A percentile compares a stretch with the other conserved stretches of the same genome.
Evolutionary conservation across 2,113 vertebrate species (phyloP).

Genomic region (Egretta garzetta): DNA sequence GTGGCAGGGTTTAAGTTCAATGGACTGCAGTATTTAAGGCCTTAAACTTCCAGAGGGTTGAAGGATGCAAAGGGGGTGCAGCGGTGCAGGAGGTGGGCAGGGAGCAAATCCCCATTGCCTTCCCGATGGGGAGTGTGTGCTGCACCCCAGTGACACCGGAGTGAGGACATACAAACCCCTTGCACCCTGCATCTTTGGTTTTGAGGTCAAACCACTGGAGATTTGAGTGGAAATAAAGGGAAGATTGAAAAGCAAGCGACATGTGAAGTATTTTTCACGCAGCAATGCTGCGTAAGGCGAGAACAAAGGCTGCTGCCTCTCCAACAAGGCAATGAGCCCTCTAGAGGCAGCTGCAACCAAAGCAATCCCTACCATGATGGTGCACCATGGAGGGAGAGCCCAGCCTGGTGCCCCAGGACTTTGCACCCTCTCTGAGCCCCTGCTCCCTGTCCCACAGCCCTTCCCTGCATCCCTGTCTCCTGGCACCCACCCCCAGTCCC

Average conservation of each 20-base stretch:
- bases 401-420: not conserved
- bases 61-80: not conserved
- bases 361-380: not conserved
- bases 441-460: not conserved
- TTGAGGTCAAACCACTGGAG: not conserved
- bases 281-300: not conserved
- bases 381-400: accelerated
- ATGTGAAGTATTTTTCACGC: not conserved
- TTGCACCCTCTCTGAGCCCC: not conserved
- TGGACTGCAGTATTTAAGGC: not conserved
- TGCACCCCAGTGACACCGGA: accelerated
- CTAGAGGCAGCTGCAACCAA: constrained; percentile 28
- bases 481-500: not conserved
- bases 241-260: not conserved
- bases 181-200: not conserved
- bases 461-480: not conserved
- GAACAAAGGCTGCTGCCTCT: constrained; percentile 3
- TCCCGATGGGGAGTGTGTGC: accelerated
- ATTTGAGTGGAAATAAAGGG: not conserved
- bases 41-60: not conserved
- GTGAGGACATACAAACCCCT: not conserved
- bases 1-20: not conserved
- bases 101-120: not conserved
- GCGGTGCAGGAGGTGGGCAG: not conserved
- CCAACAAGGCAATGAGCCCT: constrained; percentile 40